These are phyloP conservation scores for Reinhardtius hippoglossoides DNA, from an alignment of 2,113 vertebrate species.

Conservation along the genomic window DNA sequence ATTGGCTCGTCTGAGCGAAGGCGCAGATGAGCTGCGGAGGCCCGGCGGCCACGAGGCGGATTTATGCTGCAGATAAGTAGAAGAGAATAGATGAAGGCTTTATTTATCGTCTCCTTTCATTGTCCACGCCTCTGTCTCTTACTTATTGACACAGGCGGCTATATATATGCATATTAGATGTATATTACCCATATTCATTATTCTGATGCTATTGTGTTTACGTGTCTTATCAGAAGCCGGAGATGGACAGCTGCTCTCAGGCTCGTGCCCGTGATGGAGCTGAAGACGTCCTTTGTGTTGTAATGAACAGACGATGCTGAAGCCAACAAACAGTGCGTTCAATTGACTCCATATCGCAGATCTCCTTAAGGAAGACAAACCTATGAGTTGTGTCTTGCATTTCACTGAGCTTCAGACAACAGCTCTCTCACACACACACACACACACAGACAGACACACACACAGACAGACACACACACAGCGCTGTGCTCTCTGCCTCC, in stretches of 20 bases:
- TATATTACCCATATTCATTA: conserved; percentile 65
- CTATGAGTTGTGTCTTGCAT: conserved; percentile 56
- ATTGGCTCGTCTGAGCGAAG: conserved; percentile 55
- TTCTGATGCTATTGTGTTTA: conserved; percentile 57
- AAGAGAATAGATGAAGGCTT: conserved; percentile 37
- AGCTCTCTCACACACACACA: background rate
- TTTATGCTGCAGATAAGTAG: conserved; percentile 52
- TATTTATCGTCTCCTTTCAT: conserved; percentile 52
- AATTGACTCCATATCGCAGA: conserved; percentile 59
- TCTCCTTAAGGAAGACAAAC: conserved; percentile 53
- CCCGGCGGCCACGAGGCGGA: conserved; percentile 30
- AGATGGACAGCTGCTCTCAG: conserved; percentile 50
- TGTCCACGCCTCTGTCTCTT: conserved; percentile 31
- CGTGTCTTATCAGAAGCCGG: conserved; percentile 58
- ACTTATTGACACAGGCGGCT: conserved; percentile 52
- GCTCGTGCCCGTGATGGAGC: conserved; percentile 24
- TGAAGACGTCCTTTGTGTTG: conserved; percentile 55
- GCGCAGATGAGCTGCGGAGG: conserved; percentile 39
- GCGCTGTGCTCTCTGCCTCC: too few relatives aligned
- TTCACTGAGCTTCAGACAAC: conserved; percentile 31
- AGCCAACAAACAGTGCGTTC: conserved; percentile 69
- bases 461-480: background rate
- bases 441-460: too few relatives aligned
- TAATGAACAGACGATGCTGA: conserved; percentile 66
- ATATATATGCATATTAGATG: conserved; percentile 72